Percentiles rank a stretch among this genome's conserved stretches.
Conservation (phyloP, 2,113 vertebrate species). For the Seriola rivoliana region DNA sequence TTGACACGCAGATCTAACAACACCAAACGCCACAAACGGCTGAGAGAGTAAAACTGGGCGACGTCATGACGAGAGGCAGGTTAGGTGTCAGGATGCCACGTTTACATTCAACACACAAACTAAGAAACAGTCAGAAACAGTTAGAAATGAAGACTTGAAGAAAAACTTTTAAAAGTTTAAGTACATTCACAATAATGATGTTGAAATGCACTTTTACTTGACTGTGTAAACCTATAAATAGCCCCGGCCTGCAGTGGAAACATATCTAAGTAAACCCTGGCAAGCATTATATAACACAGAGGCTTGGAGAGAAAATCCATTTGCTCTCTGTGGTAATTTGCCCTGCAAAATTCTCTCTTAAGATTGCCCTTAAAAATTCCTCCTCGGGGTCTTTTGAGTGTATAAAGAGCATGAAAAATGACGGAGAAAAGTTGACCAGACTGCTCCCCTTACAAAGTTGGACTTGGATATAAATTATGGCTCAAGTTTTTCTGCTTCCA, state of each 20-base stretch:
- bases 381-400: slow-evolving; percentile 48
- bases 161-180: not conserved
- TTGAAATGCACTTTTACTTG: slow-evolving; percentile 27
- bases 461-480: slow-evolving; percentile 44
- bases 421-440: slow-evolving; percentile 49
- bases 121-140: not conserved
- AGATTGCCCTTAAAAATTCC: slow-evolving; percentile 60
- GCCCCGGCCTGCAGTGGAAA: slow-evolving; percentile 54
- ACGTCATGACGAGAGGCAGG: not conserved
- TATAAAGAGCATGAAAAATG: slow-evolving; percentile 71
- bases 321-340: slow-evolving; percentile 57
- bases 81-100: not conserved
- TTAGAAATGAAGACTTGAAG: not conserved
- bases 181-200: slow-evolving; percentile 16
- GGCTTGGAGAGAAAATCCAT: slow-evolving; percentile 63
- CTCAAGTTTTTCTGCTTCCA: slow-evolving; percentile 52
- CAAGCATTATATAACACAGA: slow-evolving; percentile 59
- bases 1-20: not conserved
- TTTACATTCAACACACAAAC: not conserved
- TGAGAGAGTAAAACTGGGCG: not conserved
- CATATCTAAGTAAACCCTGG: slow-evolving; percentile 46
- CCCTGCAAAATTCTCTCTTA: slow-evolving; percentile 70
- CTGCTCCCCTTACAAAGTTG: slow-evolving; percentile 43
- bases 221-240: slow-evolving; percentile 57
- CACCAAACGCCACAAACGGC: not conserved